Conservation (phyloP, 1,140 invertebrate genomes). For the Oreohelix idahoensis region DNA sequence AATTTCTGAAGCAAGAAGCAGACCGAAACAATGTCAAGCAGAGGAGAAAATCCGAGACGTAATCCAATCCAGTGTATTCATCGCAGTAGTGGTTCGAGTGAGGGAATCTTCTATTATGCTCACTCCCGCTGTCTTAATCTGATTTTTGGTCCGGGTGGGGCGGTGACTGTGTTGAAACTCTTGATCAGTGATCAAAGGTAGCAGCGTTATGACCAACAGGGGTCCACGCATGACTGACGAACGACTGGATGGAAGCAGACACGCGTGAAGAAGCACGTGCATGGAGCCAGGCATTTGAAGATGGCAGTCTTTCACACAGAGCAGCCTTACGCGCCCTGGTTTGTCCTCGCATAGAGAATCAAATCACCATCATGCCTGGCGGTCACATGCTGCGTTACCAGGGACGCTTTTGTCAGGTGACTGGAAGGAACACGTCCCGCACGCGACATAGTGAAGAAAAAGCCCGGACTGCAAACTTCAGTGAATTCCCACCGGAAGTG, state of each 20-base stretch:
- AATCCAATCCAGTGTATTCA: not conserved
- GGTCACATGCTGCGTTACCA: constrained; percentile 28
- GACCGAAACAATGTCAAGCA: not conserved
- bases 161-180: constrained; percentile 11
- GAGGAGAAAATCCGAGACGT: no score
- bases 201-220: not conserved
- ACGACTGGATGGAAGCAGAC: constrained; percentile 17
- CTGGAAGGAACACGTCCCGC: not conserved
- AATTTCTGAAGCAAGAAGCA: not conserved
- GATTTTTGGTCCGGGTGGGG: not conserved
- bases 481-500: constrained; percentile 31
- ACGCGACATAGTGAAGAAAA: not conserved
- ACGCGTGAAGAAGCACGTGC: constrained; percentile 32
- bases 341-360: constrained; percentile 23
- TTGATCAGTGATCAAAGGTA: constrained; percentile 24
- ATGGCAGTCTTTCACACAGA: constrained; percentile 14
- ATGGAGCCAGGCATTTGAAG: constrained; percentile 2
- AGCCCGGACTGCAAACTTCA: not conserved
- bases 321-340: not conserved
- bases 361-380: constrained; percentile 23
- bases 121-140: constrained; percentile 9
- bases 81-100: not conserved
- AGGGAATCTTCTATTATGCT: not conserved
- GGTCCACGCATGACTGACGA: constrained; percentile 14
- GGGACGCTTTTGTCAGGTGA: constrained; percentile 28